Conservation (phyloP, 2,888 invertebrate genomes). For the Galerucella pusilla region DNA sequence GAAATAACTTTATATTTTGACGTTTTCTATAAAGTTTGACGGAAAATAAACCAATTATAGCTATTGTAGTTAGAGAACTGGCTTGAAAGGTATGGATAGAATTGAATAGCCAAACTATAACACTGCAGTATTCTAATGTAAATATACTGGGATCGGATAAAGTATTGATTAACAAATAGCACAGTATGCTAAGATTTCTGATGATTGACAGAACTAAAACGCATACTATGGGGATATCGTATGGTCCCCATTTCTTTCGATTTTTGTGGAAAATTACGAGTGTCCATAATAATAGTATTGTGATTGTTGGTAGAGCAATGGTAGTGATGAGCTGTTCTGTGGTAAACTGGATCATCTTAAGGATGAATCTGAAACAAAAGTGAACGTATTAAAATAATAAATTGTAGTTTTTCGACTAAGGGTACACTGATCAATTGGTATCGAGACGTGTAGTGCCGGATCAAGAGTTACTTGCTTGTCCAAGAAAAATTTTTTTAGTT, state of each 20-base stretch:
- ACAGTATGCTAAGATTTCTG: constrained; percentile 63
- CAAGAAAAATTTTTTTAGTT: too few relatives aligned
- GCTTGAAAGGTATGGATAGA: constrained; percentile 68
- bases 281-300: constrained; percentile 66
- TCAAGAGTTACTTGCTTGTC: too few relatives aligned
- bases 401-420: too few relatives aligned
- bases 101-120: constrained; percentile 66
- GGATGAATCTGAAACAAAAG: constrained; percentile 35
- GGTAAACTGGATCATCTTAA: constrained; percentile 59
- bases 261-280: constrained; percentile 67
- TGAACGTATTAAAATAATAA: background rate
- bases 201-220: constrained; percentile 63
- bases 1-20: constrained; percentile 60
- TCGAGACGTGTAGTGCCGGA: too few relatives aligned
- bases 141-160: constrained; percentile 50
- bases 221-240: constrained; percentile 67
- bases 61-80: constrained; percentile 66
- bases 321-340: constrained; percentile 63
- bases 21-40: constrained; percentile 60
- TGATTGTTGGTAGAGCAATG: constrained; percentile 64
- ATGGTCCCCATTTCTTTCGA: constrained; percentile 66
- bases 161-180: constrained; percentile 61
- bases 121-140: constrained; percentile 63
- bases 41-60: constrained; percentile 66
- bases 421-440: too few relatives aligned